These are phyloP conservation scores for Cephalopachus bancanus DNA, from an alignment of 2,797 vertebrate species.

Conservation along the genomic window DNA sequence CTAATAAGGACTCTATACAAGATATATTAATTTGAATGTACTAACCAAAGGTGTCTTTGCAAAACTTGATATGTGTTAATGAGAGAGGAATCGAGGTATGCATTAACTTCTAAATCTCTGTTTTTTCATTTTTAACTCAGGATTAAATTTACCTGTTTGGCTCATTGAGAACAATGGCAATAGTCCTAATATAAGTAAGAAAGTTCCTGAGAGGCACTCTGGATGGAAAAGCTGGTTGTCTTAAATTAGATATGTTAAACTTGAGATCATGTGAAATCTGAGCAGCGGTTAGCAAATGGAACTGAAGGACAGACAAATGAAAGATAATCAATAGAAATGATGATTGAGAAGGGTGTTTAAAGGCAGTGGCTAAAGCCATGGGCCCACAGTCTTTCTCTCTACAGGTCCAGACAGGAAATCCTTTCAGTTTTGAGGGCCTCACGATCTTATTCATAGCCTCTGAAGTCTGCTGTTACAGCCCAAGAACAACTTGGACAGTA, in stretches of 20 bases:
- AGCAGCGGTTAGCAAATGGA: background rate
- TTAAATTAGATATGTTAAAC: background rate
- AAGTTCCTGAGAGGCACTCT: background rate
- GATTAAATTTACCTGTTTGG: background rate
- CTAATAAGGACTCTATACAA: background rate
- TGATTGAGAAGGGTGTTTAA: background rate
- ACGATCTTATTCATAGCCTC: rapidly evolving
- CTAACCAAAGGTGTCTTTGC: background rate
- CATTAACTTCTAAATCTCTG: background rate
- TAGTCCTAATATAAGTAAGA: background rate
- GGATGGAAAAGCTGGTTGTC: background rate
- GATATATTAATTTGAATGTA: background rate
- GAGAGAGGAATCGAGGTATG: background rate
- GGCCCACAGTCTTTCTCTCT: background rate
- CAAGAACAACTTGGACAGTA: background rate
- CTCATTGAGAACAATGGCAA: background rate
- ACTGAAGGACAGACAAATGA: background rate
- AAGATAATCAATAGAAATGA: background rate
- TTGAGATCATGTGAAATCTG: background rate
- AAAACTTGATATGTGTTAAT: background rate
- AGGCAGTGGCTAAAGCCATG: background rate
- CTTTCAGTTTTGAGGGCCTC: background rate
- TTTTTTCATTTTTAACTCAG: background rate
- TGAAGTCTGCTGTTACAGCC: background rate
- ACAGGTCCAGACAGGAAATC: background rate